Evolutionary conservation across 2,797 vertebrate species (phyloP).

Genomic region (Alfaro cultratus): DNA sequence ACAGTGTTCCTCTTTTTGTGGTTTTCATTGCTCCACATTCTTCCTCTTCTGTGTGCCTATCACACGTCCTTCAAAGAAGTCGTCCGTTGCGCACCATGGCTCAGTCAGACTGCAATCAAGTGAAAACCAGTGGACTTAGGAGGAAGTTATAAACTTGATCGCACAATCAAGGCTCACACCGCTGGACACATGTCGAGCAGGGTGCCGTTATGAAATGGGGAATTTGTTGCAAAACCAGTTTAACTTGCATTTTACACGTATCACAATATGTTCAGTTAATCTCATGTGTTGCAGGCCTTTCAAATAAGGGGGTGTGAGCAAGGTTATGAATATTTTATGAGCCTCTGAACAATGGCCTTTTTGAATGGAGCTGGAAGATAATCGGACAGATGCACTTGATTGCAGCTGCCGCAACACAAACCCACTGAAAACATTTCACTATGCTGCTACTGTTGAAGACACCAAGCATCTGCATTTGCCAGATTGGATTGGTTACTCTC

Average conservation of each 20-base stretch:
- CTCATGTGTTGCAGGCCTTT: conserved; percentile 28
- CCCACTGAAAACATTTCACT: conserved; percentile 2
- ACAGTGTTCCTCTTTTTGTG: conserved; percentile 40
- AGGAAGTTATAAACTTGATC: conserved; percentile 30
- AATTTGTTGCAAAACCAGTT: conserved; percentile 42
- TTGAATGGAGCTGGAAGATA: conserved; percentile 45
- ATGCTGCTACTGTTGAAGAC: conserved; percentile 3
- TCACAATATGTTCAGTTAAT: conserved; percentile 49
- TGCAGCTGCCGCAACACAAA: conserved; percentile 40
- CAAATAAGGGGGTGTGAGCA: conserved; percentile 37
- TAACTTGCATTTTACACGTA: conserved; percentile 29
- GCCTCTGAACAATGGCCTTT: conserved; percentile 50
- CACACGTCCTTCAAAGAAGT: conserved; percentile 7
- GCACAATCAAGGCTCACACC: conserved; percentile 3
- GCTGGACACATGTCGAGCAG: background rate
- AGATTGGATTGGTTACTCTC: background rate
- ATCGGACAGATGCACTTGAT: conserved; percentile 51
- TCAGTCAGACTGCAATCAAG: conserved; percentile 11
- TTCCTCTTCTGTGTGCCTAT: conserved; percentile 33
- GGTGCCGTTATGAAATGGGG: conserved; percentile 31
- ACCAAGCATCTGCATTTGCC: background rate
- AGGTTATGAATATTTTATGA: conserved; percentile 69
- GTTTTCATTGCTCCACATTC: conserved; percentile 16
- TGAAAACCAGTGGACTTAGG: conserved; percentile 1
- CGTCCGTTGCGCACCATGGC: conserved; percentile 22